phyloP scores from a whole-genome alignment of 2,113 vertebrate species.

The Phylloscopus trochiloides region DNA sequence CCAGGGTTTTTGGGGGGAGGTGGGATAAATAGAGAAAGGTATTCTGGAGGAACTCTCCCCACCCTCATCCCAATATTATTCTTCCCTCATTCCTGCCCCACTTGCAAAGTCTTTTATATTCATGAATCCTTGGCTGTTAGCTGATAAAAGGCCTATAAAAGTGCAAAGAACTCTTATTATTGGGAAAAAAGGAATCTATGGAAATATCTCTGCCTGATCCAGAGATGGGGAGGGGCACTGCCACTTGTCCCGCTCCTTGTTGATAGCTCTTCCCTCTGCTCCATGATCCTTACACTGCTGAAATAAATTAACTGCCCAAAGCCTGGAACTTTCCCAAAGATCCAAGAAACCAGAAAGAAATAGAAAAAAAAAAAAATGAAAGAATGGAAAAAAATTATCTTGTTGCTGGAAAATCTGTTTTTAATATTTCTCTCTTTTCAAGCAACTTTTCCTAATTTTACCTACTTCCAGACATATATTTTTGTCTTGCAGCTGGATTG shows the following conservation, averaged over 20 bases:
- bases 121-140: not conserved
- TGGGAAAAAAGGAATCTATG: not conserved
- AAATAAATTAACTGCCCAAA: not conserved
- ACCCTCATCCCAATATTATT: not conserved
- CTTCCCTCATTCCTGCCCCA: not conserved
- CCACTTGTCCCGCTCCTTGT: not conserved
- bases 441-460: not conserved
- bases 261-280: not conserved
- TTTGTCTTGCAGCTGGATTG: not conserved
- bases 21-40: not conserved
- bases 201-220: not conserved
- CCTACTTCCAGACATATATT: not conserved
- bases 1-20: accelerated
- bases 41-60: not conserved
- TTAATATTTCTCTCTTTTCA: not conserved
- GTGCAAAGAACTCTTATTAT: not conserved
- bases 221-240: not conserved
- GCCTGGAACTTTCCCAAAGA: not conserved
- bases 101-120: not conserved
- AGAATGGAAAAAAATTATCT: not conserved
- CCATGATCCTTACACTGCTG: not conserved
- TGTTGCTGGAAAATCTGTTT: not conserved
- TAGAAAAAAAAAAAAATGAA: not conserved
- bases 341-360: not conserved
- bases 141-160: not conserved